Percentiles rank a stretch among this genome's conserved stretches.
phyloP scores from a whole-genome alignment of 2,113 vertebrate genomes.

The Nibea albiflora region DNA sequence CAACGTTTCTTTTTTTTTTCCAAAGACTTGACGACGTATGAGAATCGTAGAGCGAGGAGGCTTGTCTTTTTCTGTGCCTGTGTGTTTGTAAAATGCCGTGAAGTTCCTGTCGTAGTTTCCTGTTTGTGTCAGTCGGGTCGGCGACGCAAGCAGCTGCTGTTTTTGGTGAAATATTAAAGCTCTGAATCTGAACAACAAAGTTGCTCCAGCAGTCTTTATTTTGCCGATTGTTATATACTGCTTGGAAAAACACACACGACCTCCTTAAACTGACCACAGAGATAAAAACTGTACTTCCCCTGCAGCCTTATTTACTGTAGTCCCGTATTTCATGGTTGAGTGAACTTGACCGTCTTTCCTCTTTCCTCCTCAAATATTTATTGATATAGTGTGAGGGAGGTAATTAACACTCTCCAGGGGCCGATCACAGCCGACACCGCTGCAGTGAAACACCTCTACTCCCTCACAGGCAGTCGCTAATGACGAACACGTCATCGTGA shows the following conservation, averaged over 20 bases:
- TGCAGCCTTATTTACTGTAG: conserved; percentile 25
- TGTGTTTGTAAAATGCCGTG: conserved; percentile 69
- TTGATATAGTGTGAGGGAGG: conserved; percentile 60
- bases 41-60: conserved; percentile 26
- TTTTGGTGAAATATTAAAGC: conserved; percentile 74
- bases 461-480: conserved; percentile 36
- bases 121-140: conserved; percentile 47
- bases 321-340: conserved; percentile 31
- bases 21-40: conserved; percentile 1
- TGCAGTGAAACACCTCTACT: conserved; percentile 30
- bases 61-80: conserved; percentile 64
- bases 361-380: conserved; percentile 66
- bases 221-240: background rate
- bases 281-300: background rate
- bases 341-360: conserved; percentile 29
- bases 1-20: background rate
- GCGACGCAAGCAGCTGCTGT: conserved; percentile 59
- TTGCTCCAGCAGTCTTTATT: conserved; percentile 40
- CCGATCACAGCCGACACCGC: conserved; percentile 11
- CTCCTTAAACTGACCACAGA: background rate
- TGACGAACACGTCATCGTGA: conserved; percentile 20
- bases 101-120: conserved; percentile 71
- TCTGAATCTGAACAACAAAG: conserved; percentile 40
- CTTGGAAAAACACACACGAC: background rate
- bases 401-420: conserved; percentile 69